phyloP scores from a whole-genome alignment of 2,888 invertebrate species.

The Mystacides longicornis region DNA sequence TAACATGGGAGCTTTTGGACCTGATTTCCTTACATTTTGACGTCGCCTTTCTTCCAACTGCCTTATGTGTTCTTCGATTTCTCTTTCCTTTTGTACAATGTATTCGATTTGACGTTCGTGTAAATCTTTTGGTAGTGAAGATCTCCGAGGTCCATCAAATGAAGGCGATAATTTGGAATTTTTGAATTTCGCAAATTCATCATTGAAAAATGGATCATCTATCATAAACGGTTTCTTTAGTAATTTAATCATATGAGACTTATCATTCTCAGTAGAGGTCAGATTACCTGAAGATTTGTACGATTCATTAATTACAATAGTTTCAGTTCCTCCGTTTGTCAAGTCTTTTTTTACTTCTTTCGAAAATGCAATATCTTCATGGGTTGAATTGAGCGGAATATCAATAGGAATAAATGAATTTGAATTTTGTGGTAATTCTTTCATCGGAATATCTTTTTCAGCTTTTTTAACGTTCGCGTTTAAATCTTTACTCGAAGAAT shows the following conservation, averaged over 20 bases:
- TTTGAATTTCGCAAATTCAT: background rate
- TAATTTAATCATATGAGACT: background rate
- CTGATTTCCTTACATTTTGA: conserved; percentile 32
- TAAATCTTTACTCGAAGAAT: conserved; percentile 8
- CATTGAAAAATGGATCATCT: conserved; percentile 24
- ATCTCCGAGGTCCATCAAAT: conserved; percentile 35
- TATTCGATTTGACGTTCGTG: conserved; percentile 58
- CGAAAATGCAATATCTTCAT: background rate
- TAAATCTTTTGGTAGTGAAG: conserved; percentile 59
- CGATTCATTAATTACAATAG: conserved; percentile 17
- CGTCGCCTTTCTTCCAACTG: conserved; percentile 53
- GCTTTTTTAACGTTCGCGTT: conserved; percentile 14
- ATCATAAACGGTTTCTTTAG: conserved; percentile 18
- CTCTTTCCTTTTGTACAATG: conserved; percentile 59
- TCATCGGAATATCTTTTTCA: background rate
- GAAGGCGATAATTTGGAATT: background rate
- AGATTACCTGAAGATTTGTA: conserved; percentile 4
- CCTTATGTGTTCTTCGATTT: conserved; percentile 58
- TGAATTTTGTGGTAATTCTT: background rate
- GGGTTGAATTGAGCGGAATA: background rate
- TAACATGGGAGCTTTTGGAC: conserved; percentile 36
- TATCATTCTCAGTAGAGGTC: background rate
- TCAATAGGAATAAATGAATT: conserved; percentile 3
- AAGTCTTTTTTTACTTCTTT: conserved; percentile 11
- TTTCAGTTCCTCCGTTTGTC: conserved; percentile 9